phyloP scores from a whole-genome alignment of 1,140 invertebrate genomes.

The Drosophila lowei region DNA sequence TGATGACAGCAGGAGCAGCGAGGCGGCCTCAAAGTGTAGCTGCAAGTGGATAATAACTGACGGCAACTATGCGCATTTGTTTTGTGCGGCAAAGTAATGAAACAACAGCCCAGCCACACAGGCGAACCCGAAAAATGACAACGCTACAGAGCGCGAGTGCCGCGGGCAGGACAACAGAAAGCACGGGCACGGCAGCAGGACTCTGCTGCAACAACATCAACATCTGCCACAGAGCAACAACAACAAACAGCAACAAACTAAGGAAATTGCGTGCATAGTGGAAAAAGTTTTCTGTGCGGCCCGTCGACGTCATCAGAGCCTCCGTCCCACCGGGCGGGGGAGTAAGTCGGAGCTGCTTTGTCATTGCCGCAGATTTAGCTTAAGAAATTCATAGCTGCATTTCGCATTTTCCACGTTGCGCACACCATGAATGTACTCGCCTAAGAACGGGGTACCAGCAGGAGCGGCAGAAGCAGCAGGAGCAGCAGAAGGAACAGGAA shows the following conservation, averaged over 20 bases:
- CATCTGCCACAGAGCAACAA: slow-evolving; percentile 8
- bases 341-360: slow-evolving; percentile 54
- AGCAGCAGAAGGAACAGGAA: slow-evolving; percentile 8
- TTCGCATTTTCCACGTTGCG: slow-evolving; percentile 52
- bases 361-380: slow-evolving; percentile 75
- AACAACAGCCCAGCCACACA: slow-evolving; percentile 60
- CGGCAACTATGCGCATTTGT: slow-evolving; percentile 79
- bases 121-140: slow-evolving; percentile 68
- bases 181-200: background rate
- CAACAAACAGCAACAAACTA: slow-evolving; percentile 49
- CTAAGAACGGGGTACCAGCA: slow-evolving; percentile 1
- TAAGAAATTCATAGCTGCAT: slow-evolving; percentile 77
- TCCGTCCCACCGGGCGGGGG: slow-evolving; percentile 24
- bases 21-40: slow-evolving; percentile 56
- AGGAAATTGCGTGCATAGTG: slow-evolving; percentile 72
- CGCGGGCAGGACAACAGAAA: slow-evolving; percentile 44
- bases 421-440: slow-evolving; percentile 27
- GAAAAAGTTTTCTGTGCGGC: slow-evolving; percentile 41
- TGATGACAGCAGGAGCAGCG: background rate
- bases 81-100: slow-evolving; percentile 74
- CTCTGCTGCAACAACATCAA: slow-evolving; percentile 3
- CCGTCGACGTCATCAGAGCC: slow-evolving; percentile 61
- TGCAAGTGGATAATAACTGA: slow-evolving; percentile 77
- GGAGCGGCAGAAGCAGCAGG: slow-evolving; percentile 28
- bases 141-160: slow-evolving; percentile 46